phyloP scores from a whole-genome alignment of 1,140 invertebrate genomes.

The Phthorimaea operculella region DNA sequence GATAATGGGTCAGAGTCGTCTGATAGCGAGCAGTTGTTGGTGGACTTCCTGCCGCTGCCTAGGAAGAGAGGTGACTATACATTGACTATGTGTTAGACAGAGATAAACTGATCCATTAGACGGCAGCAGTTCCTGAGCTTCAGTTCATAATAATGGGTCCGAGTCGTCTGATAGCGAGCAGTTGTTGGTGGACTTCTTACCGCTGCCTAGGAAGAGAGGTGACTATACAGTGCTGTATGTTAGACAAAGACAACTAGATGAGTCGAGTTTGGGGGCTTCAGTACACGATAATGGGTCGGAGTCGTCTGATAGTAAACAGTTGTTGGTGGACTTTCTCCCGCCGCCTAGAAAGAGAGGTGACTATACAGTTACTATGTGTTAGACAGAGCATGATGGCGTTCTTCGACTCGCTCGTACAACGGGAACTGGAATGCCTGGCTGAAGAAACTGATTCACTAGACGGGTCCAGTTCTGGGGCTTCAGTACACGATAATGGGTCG shows the following conservation, averaged over 20 bases:
- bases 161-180: constrained; percentile 56
- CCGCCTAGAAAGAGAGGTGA: constrained; percentile 49
- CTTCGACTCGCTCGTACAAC: constrained; percentile 92
- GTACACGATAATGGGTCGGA: constrained; percentile 30
- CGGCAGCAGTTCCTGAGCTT: constrained; percentile 32
- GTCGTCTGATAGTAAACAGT: constrained; percentile 51
- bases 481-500: constrained; percentile 24
- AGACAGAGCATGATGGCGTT: constrained; percentile 89
- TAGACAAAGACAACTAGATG: no score
- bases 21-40: constrained; percentile 48
- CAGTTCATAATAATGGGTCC: constrained; percentile 24
- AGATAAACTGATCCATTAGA: constrained; percentile 60
- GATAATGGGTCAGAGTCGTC: constrained; percentile 40
- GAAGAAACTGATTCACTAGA: constrained; percentile 67
- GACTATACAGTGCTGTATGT: no score
- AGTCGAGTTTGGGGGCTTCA: constrained; percentile 34
- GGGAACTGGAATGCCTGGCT: constrained; percentile 84
- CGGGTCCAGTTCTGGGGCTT: constrained; percentile 33
- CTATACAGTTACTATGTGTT: no score
- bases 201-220: constrained; percentile 51
- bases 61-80: constrained; percentile 40
- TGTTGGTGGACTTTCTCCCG: constrained; percentile 44
- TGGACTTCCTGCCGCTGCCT: constrained; percentile 45
- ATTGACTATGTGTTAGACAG: not conserved
- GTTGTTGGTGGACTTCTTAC: constrained; percentile 42